phyloP scores from a whole-genome alignment of 2,113 vertebrate genomes.

The Xenus cinereus region DNA sequence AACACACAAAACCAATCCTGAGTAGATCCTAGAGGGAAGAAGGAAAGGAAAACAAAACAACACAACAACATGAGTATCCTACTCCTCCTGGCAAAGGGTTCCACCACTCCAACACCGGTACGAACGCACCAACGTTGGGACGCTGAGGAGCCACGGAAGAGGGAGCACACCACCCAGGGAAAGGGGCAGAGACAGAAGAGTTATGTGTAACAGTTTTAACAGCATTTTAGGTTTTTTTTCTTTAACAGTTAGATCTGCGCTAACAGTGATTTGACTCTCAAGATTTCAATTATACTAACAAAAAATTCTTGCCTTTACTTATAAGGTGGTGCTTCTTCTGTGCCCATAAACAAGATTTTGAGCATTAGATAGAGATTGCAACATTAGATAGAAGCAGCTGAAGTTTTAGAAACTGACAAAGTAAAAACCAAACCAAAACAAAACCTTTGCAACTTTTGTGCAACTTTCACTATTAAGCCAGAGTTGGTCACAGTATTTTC shows the following conservation, averaged over 20 bases:
- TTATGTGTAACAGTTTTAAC: background rate
- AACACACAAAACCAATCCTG: background rate
- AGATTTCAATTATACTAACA: background rate
- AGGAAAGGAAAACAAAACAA: background rate
- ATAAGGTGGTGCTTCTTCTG: background rate
- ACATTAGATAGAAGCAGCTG: background rate
- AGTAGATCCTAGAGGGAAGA: background rate
- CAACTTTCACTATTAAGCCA: background rate
- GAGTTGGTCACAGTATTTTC: background rate
- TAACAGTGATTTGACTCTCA: background rate
- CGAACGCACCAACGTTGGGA: accelerated
- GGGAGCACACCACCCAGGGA: background rate
- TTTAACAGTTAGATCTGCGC: background rate
- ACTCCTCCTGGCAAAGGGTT: background rate
- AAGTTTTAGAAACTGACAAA: background rate
- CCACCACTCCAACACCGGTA: background rate
- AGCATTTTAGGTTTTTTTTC: background rate
- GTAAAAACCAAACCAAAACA: background rate
- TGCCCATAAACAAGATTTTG: background rate
- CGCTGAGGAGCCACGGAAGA: background rate
- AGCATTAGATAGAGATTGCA: background rate
- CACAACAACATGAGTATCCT: background rate
- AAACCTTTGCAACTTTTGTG: background rate
- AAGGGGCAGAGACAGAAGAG: background rate
- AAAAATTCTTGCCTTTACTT: background rate